phyloP scores from a whole-genome alignment of 2,888 invertebrate genomes.

The Eupsilia transversa region DNA sequence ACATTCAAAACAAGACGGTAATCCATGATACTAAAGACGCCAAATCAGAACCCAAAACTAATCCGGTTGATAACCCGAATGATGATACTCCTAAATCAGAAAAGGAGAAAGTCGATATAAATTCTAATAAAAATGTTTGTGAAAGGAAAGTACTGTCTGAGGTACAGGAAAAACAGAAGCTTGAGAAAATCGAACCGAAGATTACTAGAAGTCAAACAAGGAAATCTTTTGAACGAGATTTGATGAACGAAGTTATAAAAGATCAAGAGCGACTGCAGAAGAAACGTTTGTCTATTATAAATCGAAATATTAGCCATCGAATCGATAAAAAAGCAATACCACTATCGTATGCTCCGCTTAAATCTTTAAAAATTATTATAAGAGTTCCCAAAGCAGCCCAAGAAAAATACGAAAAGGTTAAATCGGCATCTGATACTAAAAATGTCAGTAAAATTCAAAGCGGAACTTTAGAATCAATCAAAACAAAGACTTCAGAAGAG shows the following conservation, averaged over 20 bases:
- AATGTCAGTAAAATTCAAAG: constrained; percentile 18
- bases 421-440: constrained; percentile 1
- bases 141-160: constrained; percentile 77
- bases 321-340: constrained; percentile 76
- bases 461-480: constrained; percentile 12
- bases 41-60: constrained; percentile 33
- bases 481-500: constrained; percentile 15
- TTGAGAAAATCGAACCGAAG: constrained; percentile 54
- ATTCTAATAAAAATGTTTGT: constrained; percentile 62
- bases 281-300: constrained; percentile 81
- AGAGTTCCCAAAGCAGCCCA: constrained; percentile 29
- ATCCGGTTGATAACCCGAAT: constrained; percentile 15
- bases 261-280: constrained; percentile 75
- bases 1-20: constrained; percentile 15
- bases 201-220: constrained; percentile 56
- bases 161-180: constrained; percentile 77
- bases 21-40: constrained; percentile 22
- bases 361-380: constrained; percentile 36
- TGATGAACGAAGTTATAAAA: constrained; percentile 54
- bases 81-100: constrained; percentile 39
- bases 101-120: constrained; percentile 58
- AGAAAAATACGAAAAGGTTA: constrained; percentile 43
- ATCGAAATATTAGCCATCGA: constrained; percentile 75
- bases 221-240: constrained; percentile 48
- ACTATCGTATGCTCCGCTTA: constrained; percentile 75